Base-by-base conservation (phyloP, 1,140 invertebrate genomes). In the Drosophila punjabiensis region DNA sequence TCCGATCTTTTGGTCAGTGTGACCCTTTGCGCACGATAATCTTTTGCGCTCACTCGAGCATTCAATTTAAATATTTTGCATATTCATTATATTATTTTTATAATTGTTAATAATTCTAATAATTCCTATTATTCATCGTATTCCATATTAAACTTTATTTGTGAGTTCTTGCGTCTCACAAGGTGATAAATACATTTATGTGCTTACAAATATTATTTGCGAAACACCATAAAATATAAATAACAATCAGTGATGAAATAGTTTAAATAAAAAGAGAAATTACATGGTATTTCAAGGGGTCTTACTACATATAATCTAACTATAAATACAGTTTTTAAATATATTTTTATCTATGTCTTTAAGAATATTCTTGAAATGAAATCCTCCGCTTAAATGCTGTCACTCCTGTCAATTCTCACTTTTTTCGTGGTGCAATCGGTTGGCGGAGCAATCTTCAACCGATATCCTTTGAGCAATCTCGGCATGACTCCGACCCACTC, bases 401-500 rank as follows among this genome's bases (percentile, higher is more conserved):
- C 28, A 45, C 20, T 10, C 4, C 33, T 30, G 9, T 20, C n/a
- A 30, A 30, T 20, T 20, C 0, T 61, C 35, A 28, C 14, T 4
- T 50, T 50, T 8, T 33, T 48, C 43, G 10, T 18, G 13, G 18
- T 33, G 14, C 16, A 67, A 52, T 48, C n/a, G 35, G 24, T 30
- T 39, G 11, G 33, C 20, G 3, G 4, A 10, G 55, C 14, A 60
- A 73, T 41, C 39, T 70, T 33, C 11, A 30, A 30, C 39, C 41
- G 45, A 64, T 56, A 50, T 47, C 53, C 41, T 45, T 69, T 55
- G 52, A 60, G 45, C 39, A 48, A 56, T 67, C 14, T 45, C 52
- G 24, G 32, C 30, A 20, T 55, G 35, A 9, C 35, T 39, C n/a
- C 37, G 11, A 28, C 8, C 52, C 32, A 32, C 43, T 56, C 45